Conservation (phyloP, 2,113 vertebrate species). For the Lota lota region DNA sequence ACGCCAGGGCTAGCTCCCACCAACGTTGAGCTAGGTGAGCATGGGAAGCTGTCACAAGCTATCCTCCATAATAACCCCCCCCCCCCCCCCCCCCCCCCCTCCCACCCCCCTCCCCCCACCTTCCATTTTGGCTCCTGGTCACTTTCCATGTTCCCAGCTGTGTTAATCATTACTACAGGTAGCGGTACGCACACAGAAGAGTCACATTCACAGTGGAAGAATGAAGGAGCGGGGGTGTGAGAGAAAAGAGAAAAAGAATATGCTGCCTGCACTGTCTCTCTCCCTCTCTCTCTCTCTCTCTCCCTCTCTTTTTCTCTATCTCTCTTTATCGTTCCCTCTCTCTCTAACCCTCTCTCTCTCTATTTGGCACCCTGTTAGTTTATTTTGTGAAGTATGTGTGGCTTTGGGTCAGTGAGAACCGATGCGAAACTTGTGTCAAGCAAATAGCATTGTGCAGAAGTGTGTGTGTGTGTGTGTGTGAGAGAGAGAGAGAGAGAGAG, state of each 20-base stretch:
- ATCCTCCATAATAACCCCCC: slow-evolving; percentile 63
- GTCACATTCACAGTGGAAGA: slow-evolving; percentile 44
- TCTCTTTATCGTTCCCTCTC: too few species aligned
- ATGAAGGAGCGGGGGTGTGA: slow-evolving; percentile 57
- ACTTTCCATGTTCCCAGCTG: slow-evolving; percentile 67
- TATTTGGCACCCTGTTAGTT: slow-evolving; percentile 13
- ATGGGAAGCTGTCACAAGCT: slow-evolving; percentile 57
- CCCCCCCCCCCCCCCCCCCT: slow-evolving; percentile 18
- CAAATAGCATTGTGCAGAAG: neutral
- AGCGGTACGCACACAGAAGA: slow-evolving; percentile 46
- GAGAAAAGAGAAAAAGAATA: slow-evolving; percentile 1
- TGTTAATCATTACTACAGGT: slow-evolving; percentile 76
- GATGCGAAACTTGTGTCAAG: neutral
- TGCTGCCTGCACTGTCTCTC: slow-evolving; percentile 15
- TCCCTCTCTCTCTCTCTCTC: slow-evolving; percentile 17
- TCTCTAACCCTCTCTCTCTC: too few species aligned
- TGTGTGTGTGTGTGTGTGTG: neutral
- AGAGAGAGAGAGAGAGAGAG: too few species aligned
- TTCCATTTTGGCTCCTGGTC: slow-evolving; percentile 67
- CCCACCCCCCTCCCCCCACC: slow-evolving; percentile 16
- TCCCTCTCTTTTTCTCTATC: too few species aligned
- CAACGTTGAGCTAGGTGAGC: slow-evolving; percentile 58
- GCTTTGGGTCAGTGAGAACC: slow-evolving; percentile 57
- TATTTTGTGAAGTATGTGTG: slow-evolving; percentile 33
- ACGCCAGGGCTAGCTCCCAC: slow-evolving; percentile 49